Evolutionary conservation across 2,113 vertebrate species (phyloP), one percentile per base, ranked within the genome.

Genomic region (Crotalus viridis): DNA sequence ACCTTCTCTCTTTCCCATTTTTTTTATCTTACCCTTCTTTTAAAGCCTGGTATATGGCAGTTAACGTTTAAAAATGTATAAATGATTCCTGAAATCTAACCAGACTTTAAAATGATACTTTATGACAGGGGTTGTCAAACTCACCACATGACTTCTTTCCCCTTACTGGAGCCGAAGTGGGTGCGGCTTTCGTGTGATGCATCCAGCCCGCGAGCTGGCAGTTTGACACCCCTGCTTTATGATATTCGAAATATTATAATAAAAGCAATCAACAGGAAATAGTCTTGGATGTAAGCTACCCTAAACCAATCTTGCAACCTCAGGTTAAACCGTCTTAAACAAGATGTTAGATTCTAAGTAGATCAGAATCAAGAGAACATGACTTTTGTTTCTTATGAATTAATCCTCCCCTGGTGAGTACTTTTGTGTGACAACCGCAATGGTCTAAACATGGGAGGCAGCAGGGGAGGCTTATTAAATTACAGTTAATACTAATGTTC

Each of bases 381-480:
- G 74, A 81, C 61, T 86, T 90, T 1, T 39, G 91, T 92, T 88
- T 91, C 4, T 74, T 95, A 92, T 54, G 93, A 1, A 88, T 88
- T 90, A 94, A 94, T 46, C 52, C 74, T 51, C 26, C 3, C 2
- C 55, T 90, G 46, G 24, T n/a, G 93, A 0, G 3, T 0, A 4
- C 10, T 86, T 24, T 6, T 91, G 10, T 57, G 10, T 55, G 89
- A 92, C 4, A 56, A 21, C 21, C 7, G 89, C 94, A 24, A 89
- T 92, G 7, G 19, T 39, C 33, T 81, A 81, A 81, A 81, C 43
- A 43, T 1, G 7, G 33, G 33, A 43, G 3, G 5, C 64, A 69
- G 64, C 64, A 69, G 15, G 74, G 33, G 17, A 21, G 33, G 33
- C 6, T 43, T 81, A 1, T 26, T 93, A 85, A 0, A 74, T 2